phyloP scores from a whole-genome alignment of 2,797 vertebrate species.

The Cygnus olor region DNA sequence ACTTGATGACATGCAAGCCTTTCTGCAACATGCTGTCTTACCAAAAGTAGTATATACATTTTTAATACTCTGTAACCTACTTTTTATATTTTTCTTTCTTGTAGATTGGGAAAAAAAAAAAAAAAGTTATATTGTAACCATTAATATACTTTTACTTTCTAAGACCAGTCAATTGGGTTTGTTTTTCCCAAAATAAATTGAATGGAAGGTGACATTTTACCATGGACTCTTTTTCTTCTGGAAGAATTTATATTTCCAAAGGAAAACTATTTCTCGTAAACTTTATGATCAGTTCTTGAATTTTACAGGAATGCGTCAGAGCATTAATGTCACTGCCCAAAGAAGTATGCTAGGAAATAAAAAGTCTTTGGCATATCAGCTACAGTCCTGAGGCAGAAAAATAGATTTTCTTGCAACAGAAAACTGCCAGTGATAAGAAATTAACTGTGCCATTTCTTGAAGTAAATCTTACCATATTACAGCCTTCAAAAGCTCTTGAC shows the following conservation, averaged over 20 bases:
- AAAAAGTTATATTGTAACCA: neutral
- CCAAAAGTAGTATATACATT: neutral
- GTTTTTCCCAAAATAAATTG: neutral
- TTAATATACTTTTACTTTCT: neutral
- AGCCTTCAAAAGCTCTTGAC: neutral
- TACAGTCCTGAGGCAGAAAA: neutral
- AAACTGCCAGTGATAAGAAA: neutral
- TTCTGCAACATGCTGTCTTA: neutral
- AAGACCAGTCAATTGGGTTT: neutral
- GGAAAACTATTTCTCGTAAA: neutral
- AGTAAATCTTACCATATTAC: neutral
- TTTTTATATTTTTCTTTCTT: neutral
- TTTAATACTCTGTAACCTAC: neutral
- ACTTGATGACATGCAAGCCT: neutral
- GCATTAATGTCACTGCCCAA: neutral
- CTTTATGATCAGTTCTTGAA: neutral
- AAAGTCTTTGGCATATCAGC: neutral
- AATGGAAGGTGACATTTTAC: neutral
- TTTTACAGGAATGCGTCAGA: neutral
- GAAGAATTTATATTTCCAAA: neutral
- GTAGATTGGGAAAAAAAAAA: neutral
- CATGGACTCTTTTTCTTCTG: neutral
- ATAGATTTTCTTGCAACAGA: neutral
- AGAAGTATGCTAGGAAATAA: neutral
- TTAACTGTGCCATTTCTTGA: neutral